Percentiles rank a stretch among this genome's conserved stretches.
Conservation (phyloP, 2,113 vertebrate species). For the Peromyscus polionotus region DNA sequence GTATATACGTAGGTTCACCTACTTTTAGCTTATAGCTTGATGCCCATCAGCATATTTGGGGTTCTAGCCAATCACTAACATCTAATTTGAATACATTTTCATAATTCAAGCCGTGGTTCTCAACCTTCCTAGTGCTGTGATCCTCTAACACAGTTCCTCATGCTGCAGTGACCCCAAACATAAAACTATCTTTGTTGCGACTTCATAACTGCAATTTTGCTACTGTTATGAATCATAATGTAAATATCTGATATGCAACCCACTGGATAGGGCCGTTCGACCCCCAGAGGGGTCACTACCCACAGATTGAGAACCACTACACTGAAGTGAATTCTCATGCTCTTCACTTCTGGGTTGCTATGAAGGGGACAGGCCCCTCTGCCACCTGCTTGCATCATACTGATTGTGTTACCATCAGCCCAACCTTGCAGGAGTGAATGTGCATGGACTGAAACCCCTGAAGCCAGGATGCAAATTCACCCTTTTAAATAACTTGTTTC, state of each 20-base stretch:
- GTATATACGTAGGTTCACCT: neutral
- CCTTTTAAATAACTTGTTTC: neutral
- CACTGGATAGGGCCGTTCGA: rapidly evolving
- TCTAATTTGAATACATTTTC: constrained; percentile 11
- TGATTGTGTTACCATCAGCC: neutral
- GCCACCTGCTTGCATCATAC: neutral
- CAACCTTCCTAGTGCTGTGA: neutral
- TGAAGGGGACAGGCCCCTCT: neutral
- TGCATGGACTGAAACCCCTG: neutral
- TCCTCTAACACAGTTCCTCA: neutral
- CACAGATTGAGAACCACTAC: no score
- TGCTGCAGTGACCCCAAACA: neutral
- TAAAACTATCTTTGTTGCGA: neutral
- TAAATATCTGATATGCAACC: neutral
- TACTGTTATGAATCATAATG: neutral
- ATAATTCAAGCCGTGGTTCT: neutral
- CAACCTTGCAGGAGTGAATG: neutral
- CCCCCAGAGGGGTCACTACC: no score
- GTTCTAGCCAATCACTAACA: neutral
- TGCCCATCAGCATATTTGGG: neutral
- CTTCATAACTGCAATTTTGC: neutral
- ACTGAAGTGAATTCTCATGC: no score
- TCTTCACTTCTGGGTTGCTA: neutral
- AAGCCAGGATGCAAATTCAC: neutral
- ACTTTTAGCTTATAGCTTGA: neutral